Base-by-base conservation (phyloP, 1,140 invertebrate species). In the Dreissena polymorpha region DNA sequence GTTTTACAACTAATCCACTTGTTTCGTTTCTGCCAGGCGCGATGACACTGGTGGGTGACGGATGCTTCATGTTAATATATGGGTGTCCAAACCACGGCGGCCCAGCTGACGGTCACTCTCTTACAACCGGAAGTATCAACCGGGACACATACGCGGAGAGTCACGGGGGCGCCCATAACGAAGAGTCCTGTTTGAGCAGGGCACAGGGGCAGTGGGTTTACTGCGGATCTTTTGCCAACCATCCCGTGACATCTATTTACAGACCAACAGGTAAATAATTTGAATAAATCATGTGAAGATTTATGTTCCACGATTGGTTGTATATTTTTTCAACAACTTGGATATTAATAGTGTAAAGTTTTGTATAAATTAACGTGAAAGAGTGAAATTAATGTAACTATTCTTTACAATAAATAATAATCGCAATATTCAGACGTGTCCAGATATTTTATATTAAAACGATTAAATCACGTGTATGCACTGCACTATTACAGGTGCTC, bases 31-130 rank as follows among this genome's bases (percentile, higher is more conserved):
- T 39, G 39, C 12, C 55, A 87, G 86, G 86, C 14, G 80, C 84
- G n/a, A 83, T 76, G 65, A 87, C 86, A 18, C 14, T 87, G 3
- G 86, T 39, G 18, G 86, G 86, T 0, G 50, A 83, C 18, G 84
- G 84, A 16, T 87, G 86, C 29, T 81, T 75, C 50, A 81, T 81
- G 27, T 84, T 84, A 0, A 21, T 39, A 7, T 87, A 87, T 67
- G 86, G 84, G 18, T 87, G 86, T 71, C 81, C 76, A 10, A 79
- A 77, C 60, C 67, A 86, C n/a, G 53, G 68, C 16, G 69, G 79
- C 10, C 63, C 71, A 13, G 49, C 49, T 49, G 64, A 49, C 53
- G 70, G 23, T n/a, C 77, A 84, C 67, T 18, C 14, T 0, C 51
- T 64, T 7, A 73, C 53, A 51, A 27, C 63, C 8, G 67, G 84